Evolutionary conservation across 1,140 invertebrate species (phyloP), one percentile per base, ranked within the genome.

Genomic region (Metaphire vulgaris): DNA sequence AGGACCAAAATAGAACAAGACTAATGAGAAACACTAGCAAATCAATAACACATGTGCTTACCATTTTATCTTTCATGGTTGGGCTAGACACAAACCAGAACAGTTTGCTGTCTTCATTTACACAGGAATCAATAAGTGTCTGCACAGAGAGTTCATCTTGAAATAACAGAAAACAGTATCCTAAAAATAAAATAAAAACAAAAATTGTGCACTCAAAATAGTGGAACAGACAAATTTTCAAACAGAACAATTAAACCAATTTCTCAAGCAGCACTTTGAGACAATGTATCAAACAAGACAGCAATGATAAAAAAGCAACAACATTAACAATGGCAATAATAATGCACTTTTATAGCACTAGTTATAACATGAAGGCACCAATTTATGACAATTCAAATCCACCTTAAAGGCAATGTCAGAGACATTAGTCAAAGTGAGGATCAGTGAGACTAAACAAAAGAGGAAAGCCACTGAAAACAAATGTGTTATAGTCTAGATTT

Each of bases 1-100:
- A n/a, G n/a, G n/a, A n/a, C n/a, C n/a, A n/a, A n/a, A n/a, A n/a
- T n/a, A n/a, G n/a, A n/a, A n/a, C n/a, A n/a, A n/a, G n/a, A n/a
- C n/a, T n/a, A n/a, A n/a, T n/a, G n/a, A n/a, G n/a, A n/a, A n/a
- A n/a, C n/a, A n/a, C n/a, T n/a, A n/a, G n/a, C n/a, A n/a, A n/a
- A n/a, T n/a, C n/a, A 2, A 28, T 71, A 31, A 31, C 28, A 71
- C 26, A 2, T 1, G 16, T 71, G 83, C 85, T 83, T 82, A 89
- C 89, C 0, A 97, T 96, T 88, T 99, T 99, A 87, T 99, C 96
- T 87, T 98, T 97, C 87, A 98, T 98, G 41, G 97, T 99, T 21
- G 96, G 96, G 76, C 96, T 98, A 33, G 95, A 98, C 31, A 99
- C 96, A 87, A 96, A 98, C 81, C 99, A 89, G 86, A 99, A 99